Conservation (phyloP, 2,113 vertebrate genomes). For the Oriolus oriolus region DNA sequence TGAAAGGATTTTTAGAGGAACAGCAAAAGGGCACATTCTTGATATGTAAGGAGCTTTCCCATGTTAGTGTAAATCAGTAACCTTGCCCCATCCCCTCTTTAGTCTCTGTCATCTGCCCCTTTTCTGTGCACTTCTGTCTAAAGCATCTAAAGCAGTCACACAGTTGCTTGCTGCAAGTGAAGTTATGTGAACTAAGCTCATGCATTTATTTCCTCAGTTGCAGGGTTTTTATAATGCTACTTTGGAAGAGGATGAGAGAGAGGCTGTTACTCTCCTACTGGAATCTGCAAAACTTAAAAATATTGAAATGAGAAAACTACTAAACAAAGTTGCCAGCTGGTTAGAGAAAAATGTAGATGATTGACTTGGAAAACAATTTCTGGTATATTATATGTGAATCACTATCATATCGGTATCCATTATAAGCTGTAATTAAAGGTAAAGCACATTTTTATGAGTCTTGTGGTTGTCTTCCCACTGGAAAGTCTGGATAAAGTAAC, state of each 20-base stretch:
- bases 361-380: not conserved
- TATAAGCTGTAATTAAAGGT: not conserved
- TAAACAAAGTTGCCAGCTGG: constrained; percentile 58
- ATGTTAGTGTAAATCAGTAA: not conserved
- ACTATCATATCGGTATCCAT: not conserved
- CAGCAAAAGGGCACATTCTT: not conserved
- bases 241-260: constrained; percentile 51
- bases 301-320: constrained; percentile 29
- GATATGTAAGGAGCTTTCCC: not conserved
- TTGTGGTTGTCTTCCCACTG: not conserved
- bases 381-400: not conserved
- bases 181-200: not conserved
- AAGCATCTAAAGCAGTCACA: not conserved
- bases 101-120: not conserved
- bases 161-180: not conserved
- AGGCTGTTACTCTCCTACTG: constrained; percentile 5
- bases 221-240: constrained; percentile 70
- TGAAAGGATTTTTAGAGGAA: not conserved
- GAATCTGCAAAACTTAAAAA: constrained; percentile 55
- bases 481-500: not conserved
- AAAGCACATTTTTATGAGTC: not conserved
- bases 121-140: not conserved
- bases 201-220: constrained; percentile 59
- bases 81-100: not conserved
- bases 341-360: constrained; percentile 61